Base-by-base conservation (phyloP, 2,113 vertebrate genomes). In the Ancistrus triradiatus region DNA sequence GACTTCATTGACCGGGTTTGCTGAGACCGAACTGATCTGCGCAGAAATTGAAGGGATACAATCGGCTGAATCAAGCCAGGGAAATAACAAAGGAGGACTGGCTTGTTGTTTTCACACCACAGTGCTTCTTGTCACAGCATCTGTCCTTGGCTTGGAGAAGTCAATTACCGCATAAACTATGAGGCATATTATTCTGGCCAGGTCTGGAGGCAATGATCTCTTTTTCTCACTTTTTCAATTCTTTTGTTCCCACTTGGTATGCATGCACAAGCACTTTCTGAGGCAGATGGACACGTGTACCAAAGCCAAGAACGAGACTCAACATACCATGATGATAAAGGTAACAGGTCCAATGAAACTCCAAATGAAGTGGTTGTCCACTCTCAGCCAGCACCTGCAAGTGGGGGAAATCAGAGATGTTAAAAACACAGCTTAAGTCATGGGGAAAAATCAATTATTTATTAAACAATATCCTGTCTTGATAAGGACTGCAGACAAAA, bases 291-390 rank as follows among this genome's bases (percentile, higher is more conserved):
- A 15, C 37, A 3, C 15, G 22, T n/a, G n/a, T n/a, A 3, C 18
- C 18, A 31, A 8, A 28, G 43, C 31, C 44, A 35, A 53, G 42
- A 51, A 62, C 3, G 38, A 35, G 18, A 55, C 14, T 24, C 28
- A 66, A 68, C 92, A 92, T 91, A 99, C 96, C 94, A 97, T 88
- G 83, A 99, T 97, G 85, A 99, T 95, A 77, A 97, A 95, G 74
- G 92, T 94, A 81, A 98, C 96, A 7, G 96, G 95, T 80, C 96
- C 96, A 78, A 98, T 95, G 81, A 99, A 99, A 79, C 95, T 98
- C 96, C 96, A 99, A 87, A 99, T 98, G 87, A 99, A 99, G 83
- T 97, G 95, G 81, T 97, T 99, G 86, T 99, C 95, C 86, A 97
- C 90, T 35, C 89, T 92, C 73, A 99, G 91, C 96, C 96, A 99